These are phyloP conservation scores for Diarsia dahlii DNA, from an alignment of 2,888 invertebrate genomes.

Conservation along the genomic window DNA sequence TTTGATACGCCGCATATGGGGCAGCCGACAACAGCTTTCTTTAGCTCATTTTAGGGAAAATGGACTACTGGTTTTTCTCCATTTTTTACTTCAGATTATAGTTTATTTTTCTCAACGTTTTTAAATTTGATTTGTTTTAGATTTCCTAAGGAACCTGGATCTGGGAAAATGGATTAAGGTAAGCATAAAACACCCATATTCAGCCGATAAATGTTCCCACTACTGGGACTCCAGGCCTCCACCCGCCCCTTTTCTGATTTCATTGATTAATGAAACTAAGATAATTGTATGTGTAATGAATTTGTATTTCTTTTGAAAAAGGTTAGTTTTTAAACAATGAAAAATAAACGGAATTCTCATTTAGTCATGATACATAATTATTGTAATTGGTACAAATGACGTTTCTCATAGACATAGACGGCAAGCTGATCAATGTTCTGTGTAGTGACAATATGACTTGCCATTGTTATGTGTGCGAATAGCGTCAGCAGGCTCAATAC, in stretches of 20 bases:
- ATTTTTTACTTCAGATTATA: no score
- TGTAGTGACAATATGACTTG: background rate
- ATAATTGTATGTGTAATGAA: no score
- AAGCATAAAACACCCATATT: no score
- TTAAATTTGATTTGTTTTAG: no score
- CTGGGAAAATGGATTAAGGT: no score
- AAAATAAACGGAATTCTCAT: background rate
- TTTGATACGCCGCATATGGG: background rate
- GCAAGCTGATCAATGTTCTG: background rate
- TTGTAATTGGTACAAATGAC: background rate
- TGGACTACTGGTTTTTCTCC: background rate
- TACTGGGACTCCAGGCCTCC: no score
- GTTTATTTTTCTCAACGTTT: no score
- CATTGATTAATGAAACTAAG: no score
- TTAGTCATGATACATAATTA: background rate
- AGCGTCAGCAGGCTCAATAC: background rate
- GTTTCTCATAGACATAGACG: background rate
- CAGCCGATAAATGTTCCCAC: no score
- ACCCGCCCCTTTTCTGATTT: no score
- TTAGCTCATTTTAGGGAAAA: background rate
- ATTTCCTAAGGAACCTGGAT: no score
- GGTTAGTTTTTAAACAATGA: background rate
- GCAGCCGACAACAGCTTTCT: background rate
- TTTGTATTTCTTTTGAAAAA: background rate
- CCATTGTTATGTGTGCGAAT: background rate